A percentile compares a stretch with the other conserved stretches of the same genome.
phyloP scores from a whole-genome alignment of 2,797 vertebrate species.

The Hypotaenidia philippensis region DNA sequence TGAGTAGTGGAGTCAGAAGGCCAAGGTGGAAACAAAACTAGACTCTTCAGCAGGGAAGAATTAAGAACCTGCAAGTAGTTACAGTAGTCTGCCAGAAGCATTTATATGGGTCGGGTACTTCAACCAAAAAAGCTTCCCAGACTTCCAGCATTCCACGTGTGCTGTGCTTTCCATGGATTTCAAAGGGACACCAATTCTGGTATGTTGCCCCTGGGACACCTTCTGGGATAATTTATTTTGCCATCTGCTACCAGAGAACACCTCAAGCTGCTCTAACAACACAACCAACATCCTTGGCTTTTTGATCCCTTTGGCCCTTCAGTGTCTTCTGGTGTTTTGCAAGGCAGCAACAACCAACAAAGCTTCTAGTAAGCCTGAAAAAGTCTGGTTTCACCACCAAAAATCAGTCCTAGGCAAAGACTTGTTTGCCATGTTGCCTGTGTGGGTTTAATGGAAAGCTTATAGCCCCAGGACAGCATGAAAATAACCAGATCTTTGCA shows the following conservation, averaged over 20 bases:
- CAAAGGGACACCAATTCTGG: not conserved
- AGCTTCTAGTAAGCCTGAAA: not conserved
- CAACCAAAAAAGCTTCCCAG: not conserved
- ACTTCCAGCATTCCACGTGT: not conserved
- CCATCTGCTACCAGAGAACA: not conserved
- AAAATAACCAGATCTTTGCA: not conserved
- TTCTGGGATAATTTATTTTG: not conserved
- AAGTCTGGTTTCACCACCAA: not conserved
- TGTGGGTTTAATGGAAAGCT: not conserved
- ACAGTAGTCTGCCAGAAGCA: not conserved
- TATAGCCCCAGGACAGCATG: not conserved
- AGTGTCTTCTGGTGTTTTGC: not conserved
- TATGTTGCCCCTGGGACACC: not conserved
- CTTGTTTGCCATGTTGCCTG: not conserved
- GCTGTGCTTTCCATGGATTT: not conserved
- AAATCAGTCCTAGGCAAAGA: not conserved
- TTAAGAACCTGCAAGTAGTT: not conserved
- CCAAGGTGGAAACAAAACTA: not conserved
- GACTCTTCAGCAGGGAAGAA: not conserved
- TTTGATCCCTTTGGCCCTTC: not conserved
- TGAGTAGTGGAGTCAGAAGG: fast-evolving
- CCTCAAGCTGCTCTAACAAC: not conserved
- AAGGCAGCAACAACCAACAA: not conserved
- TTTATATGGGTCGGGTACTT: not conserved
- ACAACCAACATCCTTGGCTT: not conserved